phyloP scores from a whole-genome alignment of 2,888 invertebrate species.

The Thumatha senex region DNA sequence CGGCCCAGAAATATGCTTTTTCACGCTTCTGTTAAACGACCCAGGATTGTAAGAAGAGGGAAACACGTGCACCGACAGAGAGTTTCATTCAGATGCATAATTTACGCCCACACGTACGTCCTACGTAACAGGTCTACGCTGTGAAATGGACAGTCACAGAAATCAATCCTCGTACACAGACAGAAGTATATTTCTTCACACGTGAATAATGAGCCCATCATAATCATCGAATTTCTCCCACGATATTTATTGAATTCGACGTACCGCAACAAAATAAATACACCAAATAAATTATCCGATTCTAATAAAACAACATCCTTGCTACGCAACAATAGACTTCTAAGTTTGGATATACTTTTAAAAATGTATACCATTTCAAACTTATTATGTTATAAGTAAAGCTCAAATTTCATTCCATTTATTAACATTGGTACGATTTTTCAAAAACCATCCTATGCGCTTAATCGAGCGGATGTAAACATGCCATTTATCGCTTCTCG shows the following conservation, averaged over 20 bases:
- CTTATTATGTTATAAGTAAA: slow-evolving; percentile 33
- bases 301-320: slow-evolving; percentile 77
- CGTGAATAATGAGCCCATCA: slow-evolving; percentile 23
- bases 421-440: slow-evolving; percentile 60
- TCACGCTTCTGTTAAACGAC: no score
- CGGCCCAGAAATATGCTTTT: no score
- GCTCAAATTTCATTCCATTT: slow-evolving; percentile 31
- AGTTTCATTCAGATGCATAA: no score
- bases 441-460: slow-evolving; percentile 68
- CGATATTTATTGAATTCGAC: slow-evolving; percentile 71
- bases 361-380: slow-evolving; percentile 30
- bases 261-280: slow-evolving; percentile 74
- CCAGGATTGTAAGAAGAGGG: no score
- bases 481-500: slow-evolving; percentile 74
- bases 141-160: no score
- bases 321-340: slow-evolving; percentile 55
- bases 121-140: no score
- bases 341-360: slow-evolving; percentile 34
- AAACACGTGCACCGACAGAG: no score
- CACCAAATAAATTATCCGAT: slow-evolving; percentile 79
- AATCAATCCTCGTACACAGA: not conserved
- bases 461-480: slow-evolving; percentile 81
- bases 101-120: no score
- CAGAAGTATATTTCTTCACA: slow-evolving; percentile 10
- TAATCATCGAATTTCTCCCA: slow-evolving; percentile 54